Percentiles rank a stretch among this genome's conserved stretches.
phyloP scores from a whole-genome alignment of 2,113 vertebrate species.

The Noctilio leporinus region DNA sequence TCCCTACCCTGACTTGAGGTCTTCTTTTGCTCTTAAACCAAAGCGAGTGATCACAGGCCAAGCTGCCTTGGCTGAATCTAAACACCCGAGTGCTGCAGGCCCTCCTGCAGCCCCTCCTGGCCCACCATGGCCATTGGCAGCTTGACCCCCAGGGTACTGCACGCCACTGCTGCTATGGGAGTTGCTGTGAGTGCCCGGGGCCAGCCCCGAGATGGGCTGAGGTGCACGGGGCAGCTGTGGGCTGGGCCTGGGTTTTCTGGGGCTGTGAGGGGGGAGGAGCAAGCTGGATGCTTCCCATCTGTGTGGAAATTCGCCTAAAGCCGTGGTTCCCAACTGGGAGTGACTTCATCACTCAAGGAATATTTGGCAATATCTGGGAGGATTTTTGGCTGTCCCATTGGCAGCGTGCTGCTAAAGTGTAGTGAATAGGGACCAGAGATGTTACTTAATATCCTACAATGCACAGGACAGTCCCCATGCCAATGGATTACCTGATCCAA shows the following conservation, averaged over 20 bases:
- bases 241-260: not conserved
- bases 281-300: not conserved
- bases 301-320: not conserved
- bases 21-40: not conserved
- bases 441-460: not conserved
- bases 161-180: not conserved
- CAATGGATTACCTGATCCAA: not conserved
- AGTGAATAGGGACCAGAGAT: not conserved
- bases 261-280: not conserved
- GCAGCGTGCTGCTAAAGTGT: not conserved
- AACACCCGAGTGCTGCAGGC: not conserved
- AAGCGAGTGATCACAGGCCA: not conserved
- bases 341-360: not conserved
- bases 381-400: not conserved
- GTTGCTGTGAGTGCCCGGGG: not conserved
- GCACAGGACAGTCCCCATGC: not conserved
- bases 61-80: not conserved
- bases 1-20: not conserved
- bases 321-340: not conserved
- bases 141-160: not conserved
- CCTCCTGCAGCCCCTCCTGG: not conserved
- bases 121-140: not conserved
- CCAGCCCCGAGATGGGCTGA: not conserved
- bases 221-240: not conserved
- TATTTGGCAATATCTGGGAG: not conserved